Conservation (phyloP, 2,113 vertebrate species). For the Callaeas wilsoni region DNA sequence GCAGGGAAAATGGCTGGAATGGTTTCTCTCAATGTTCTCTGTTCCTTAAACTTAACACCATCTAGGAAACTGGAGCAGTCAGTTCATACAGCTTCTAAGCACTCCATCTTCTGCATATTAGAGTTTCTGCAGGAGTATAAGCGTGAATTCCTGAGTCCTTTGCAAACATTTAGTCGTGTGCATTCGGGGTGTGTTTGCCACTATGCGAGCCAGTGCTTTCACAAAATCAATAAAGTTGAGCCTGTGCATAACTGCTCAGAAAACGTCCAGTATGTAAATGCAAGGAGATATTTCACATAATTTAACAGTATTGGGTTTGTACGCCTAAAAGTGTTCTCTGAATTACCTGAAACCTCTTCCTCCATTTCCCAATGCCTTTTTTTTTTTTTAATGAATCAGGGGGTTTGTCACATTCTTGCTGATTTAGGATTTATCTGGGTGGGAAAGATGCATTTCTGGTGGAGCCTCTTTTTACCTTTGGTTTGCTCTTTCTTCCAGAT, state of each 20-base stretch:
- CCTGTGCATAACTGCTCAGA: not conserved
- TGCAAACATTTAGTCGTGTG: not conserved
- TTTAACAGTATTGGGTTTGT: not conserved
- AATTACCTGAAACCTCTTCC: not conserved
- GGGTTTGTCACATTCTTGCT: not conserved
- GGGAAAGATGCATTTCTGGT: not conserved
- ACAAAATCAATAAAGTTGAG: not conserved
- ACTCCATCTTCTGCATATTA: not conserved
- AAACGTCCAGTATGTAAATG: not conserved
- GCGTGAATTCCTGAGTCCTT: not conserved
- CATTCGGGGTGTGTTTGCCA: not conserved
- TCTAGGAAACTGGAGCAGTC: not conserved
- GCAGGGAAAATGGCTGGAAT: not conserved
- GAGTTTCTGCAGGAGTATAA: not conserved
- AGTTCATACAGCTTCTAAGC: not conserved
- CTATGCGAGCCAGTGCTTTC: not conserved
- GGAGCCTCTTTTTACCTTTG: not conserved
- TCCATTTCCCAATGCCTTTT: not conserved
- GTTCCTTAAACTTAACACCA: not conserved
- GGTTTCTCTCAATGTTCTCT: not conserved
- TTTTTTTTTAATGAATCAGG: not conserved
- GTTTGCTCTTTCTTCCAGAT: slow-evolving; percentile 77
- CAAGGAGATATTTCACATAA: not conserved
- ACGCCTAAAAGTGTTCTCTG: not conserved
- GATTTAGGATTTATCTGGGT: not conserved